Percentiles rank a stretch among this genome's conserved stretches.
phyloP scores from a whole-genome alignment of 2,797 vertebrate genomes.

The Myotis vivesi region DNA sequence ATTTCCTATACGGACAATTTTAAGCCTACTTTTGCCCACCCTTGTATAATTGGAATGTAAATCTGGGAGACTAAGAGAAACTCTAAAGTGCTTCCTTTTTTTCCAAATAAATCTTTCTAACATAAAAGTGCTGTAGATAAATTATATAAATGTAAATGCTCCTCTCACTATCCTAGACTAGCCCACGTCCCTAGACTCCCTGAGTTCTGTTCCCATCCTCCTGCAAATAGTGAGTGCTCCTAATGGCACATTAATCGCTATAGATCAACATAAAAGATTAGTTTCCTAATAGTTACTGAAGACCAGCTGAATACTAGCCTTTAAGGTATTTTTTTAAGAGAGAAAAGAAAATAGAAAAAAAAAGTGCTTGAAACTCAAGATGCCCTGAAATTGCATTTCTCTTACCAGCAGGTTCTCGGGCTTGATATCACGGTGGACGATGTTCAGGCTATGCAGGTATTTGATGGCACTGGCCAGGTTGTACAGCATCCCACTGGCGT shows the following conservation, averaged over 20 bases:
- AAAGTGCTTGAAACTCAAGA: not conserved
- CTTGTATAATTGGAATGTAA: not conserved
- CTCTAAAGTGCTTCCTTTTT: not conserved
- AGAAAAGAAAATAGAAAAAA: not conserved
- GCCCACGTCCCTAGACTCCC: not conserved
- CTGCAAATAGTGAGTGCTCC: not conserved
- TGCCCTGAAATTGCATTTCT: not conserved
- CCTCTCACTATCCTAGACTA: not conserved
- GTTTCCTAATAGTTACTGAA: not conserved
- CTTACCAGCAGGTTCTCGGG: conserved; percentile 93
- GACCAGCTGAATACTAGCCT: not conserved
- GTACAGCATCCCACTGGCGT: conserved; percentile 97
- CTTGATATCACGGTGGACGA: conserved; percentile 98
- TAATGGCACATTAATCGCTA: not conserved
- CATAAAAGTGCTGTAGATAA: not conserved
- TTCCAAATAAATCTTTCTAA: not conserved
- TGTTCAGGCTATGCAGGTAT: conserved; percentile 96
- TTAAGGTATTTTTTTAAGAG: not conserved
- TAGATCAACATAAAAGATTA: not conserved
- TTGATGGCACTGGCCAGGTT: conserved; percentile 97
- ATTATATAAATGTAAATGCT: fast-evolving
- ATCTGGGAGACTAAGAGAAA: not conserved
- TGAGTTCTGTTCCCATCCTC: not conserved
- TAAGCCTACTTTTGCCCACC: not conserved
- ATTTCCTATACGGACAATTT: not conserved